Conservation (phyloP, 2,113 vertebrate genomes). For the Ellobius talpinus region DNA sequence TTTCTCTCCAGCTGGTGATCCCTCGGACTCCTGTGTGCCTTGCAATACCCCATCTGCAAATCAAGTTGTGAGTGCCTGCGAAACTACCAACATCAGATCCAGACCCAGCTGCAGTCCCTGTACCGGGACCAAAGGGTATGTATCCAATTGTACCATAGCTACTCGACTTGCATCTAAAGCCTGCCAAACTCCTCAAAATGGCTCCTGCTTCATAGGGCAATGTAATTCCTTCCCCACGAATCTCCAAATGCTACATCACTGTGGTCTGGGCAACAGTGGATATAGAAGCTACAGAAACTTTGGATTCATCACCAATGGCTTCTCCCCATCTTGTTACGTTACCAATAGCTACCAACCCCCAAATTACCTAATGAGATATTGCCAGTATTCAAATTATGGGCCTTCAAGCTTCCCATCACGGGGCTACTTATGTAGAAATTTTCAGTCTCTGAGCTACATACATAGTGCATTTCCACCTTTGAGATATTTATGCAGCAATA, state of each 20-base stretch:
- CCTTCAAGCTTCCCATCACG: not conserved
- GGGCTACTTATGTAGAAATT: slow-evolving; percentile 39
- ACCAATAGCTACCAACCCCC: not conserved
- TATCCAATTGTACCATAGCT: not conserved
- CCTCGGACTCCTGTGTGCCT: not conserved
- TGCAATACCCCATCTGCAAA: not conserved
- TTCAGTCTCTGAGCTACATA: slow-evolving; percentile 16
- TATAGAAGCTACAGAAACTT: slow-evolving; percentile 15
- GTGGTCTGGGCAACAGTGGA: not conserved
- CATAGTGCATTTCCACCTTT: slow-evolving; percentile 74
- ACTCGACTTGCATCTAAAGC: not conserved
- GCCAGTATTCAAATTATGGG: not conserved
- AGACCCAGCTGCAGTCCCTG: not conserved
- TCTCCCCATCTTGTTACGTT: slow-evolving; percentile 8
- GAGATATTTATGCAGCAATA: slow-evolving; percentile 70
- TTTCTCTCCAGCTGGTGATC: not conserved
- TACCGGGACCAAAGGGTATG: slow-evolving; percentile 46
- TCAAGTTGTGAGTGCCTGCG: not conserved
- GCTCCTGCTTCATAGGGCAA: not conserved
- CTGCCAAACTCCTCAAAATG: not conserved
- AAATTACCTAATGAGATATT: not conserved
- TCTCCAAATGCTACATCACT: not conserved
- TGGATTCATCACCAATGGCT: not conserved
- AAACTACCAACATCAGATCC: not conserved
- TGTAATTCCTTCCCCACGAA: not conserved